phyloP scores from a whole-genome alignment of 2,797 vertebrate species.

The Neosilurus hyrtlii region DNA sequence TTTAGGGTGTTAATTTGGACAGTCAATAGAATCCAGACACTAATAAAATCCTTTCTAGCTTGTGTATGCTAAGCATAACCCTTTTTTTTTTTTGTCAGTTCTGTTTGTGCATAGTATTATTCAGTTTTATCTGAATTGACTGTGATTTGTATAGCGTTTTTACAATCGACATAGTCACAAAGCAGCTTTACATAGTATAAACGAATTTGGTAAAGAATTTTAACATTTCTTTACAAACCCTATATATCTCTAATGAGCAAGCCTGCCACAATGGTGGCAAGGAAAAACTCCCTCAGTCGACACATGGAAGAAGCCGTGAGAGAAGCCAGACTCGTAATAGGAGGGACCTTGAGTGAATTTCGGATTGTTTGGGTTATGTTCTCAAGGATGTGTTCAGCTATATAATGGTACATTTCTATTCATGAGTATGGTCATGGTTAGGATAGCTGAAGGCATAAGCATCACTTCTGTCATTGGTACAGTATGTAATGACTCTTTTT shows the following conservation, averaged over 20 bases:
- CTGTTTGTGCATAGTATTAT: not conserved
- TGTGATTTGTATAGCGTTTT: too few species aligned
- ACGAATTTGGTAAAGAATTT: too few species aligned
- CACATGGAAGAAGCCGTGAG: too few species aligned
- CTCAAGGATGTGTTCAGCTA: not conserved
- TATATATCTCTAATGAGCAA: too few species aligned
- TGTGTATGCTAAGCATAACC: constrained; percentile 23
- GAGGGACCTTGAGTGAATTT: not conserved
- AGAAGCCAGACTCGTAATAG: too few species aligned
- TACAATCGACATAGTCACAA: too few species aligned
- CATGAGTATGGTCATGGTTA: not conserved
- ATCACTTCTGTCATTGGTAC: not conserved
- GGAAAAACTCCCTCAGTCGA: too few species aligned
- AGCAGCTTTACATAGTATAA: too few species aligned
- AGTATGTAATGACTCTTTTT: not conserved
- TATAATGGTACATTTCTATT: not conserved
- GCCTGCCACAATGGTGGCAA: too few species aligned
- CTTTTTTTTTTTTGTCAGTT: not conserved
- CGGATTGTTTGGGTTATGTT: not conserved
- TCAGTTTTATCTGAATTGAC: too few species aligned
- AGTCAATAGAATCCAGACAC: constrained; percentile 31
- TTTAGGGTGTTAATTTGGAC: constrained; percentile 43
- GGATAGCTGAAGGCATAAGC: not conserved
- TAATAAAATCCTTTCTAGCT: constrained; percentile 19
- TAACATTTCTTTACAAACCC: too few species aligned